Evolutionary conservation across 2,113 vertebrate genomes (phyloP).

Genomic region (Cochlearius cochlearius): DNA sequence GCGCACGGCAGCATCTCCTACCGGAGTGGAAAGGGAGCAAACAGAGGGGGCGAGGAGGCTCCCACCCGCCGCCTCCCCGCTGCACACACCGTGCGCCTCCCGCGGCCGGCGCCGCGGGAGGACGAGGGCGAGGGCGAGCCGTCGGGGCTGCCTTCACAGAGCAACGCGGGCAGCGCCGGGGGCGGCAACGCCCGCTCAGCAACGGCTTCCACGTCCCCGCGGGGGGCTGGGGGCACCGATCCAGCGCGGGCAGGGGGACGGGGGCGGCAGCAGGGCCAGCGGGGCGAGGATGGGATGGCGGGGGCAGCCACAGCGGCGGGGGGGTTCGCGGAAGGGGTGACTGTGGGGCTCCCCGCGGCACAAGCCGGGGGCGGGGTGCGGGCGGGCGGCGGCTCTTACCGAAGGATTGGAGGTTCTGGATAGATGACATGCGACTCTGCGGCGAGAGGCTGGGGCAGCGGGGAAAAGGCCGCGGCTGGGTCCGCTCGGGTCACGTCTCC

Average conservation of each 20-base stretch:
- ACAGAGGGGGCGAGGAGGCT: fast-evolving
- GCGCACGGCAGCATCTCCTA: not conserved
- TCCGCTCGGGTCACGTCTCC: slow-evolving; percentile 63
- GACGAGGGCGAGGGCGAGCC: not conserved
- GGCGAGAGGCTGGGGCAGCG: slow-evolving; percentile 73
- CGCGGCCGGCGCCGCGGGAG: not conserved
- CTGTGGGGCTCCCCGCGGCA: not conserved
- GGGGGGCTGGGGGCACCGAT: not conserved
- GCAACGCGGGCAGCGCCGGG: not conserved
- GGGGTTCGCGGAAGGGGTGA: not conserved
- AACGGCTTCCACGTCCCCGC: not conserved
- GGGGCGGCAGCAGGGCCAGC: not conserved
- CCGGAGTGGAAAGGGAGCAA: not conserved
- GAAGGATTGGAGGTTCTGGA: slow-evolving; percentile 91
- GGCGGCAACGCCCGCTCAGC: not conserved
- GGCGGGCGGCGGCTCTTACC: slow-evolving; percentile 69
- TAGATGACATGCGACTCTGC: slow-evolving; percentile 90
- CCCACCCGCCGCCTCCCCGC: not conserved
- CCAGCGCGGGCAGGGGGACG: not conserved
- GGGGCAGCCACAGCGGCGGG: not conserved
- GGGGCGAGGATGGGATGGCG: no score
- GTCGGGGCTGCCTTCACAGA: not conserved
- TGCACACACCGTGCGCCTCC: not conserved
- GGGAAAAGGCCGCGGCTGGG: slow-evolving; percentile 66
- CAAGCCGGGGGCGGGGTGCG: not conserved